A percentile compares a stretch with the other conserved stretches of the same genome.
Conservation (phyloP, 2,113 vertebrate species). For the Vimba vimba region DNA sequence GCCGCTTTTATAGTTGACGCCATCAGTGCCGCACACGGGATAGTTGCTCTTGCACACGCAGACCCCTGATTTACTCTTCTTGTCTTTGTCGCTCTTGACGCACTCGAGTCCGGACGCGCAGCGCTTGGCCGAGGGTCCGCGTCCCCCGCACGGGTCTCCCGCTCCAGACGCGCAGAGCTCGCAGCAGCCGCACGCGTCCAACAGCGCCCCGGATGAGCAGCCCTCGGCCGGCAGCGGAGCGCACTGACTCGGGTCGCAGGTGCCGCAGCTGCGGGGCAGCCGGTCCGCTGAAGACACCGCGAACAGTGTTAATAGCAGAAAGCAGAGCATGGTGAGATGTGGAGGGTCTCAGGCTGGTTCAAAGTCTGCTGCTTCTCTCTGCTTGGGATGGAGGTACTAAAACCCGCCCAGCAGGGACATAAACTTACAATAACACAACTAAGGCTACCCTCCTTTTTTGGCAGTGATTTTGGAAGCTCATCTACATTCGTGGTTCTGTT, state of each 20-base stretch:
- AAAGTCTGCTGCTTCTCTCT: neutral
- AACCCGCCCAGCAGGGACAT: constrained; percentile 17
- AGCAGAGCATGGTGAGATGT: constrained; percentile 60
- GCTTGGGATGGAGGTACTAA: constrained; percentile 17
- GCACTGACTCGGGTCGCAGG: constrained; percentile 75
- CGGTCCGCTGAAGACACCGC: constrained; percentile 22
- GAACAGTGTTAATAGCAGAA: constrained; percentile 27
- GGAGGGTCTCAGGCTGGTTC: neutral
- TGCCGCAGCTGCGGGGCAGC: constrained; percentile 67
- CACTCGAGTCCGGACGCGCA: constrained; percentile 85
- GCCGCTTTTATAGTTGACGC: constrained; percentile 79
- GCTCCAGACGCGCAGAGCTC: constrained; percentile 78
- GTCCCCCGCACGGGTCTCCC: constrained; percentile 77
- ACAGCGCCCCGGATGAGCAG: constrained; percentile 73
- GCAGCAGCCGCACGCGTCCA: constrained; percentile 83
- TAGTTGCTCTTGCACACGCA: constrained; percentile 85
- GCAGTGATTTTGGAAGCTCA: neutral
- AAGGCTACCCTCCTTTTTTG: neutral
- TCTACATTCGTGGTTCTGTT: neutral
- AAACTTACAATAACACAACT: neutral
- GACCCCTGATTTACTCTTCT: constrained; percentile 72
- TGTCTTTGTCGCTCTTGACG: constrained; percentile 64
- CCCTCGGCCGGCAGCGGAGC: constrained; percentile 74
- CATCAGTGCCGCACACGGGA: constrained; percentile 88
- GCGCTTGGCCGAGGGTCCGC: constrained; percentile 66